Evolutionary conservation across 2,888 invertebrate species (phyloP), one percentile per base, ranked within the genome.

Genomic region (Chromoteleia sp.): DNA sequence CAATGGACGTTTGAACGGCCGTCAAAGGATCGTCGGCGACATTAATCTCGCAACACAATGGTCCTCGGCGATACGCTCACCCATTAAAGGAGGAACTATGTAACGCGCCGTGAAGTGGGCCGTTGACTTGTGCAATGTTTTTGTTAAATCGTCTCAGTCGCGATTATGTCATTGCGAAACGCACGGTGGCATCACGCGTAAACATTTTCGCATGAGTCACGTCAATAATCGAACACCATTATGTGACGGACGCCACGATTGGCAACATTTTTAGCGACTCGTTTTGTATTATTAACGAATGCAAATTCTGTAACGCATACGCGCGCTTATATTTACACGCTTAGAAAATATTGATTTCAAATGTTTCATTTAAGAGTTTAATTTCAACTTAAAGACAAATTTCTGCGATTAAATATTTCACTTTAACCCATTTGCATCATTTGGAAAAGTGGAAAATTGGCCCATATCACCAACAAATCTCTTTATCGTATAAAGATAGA

Each of bases 71-170:
- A 61, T 33, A 10, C 61, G 71, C 71, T 50, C 52, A 41, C 73
- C 56, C 74, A 75, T 75, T 58, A 58, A 65, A 75, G 65, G 30
- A 65, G 33, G 48, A 65, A 58, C 65, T 50, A 8, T 48, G 58
- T 48, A 75, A 75, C 17, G 41, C 67, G 14, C 56, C 67, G 39
- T 59, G 58, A 75, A 67, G 67, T 75, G 75, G 75, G 75, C 65
- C 75, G 48, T 65, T 58, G 75, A 52, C 75, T 75, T 75, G 65
- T 45, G 75, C 67, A 75, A 75, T 67, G 63, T 75, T 75, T 74
- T 67, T 50, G 50, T 58, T 75, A 58, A 76, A 76, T 67, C 67
- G 50, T 75, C 59, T 36, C 41, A 59, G 50, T 50, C 48, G 58
- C 48, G 75, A 67, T 75, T 75, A 67, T 67, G 67, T 59, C 14